Percentiles rank a stretch among this genome's conserved stretches.
phyloP scores from a whole-genome alignment of 64 coral and sea anemone genomes.

The Montipora cactus region DNA sequence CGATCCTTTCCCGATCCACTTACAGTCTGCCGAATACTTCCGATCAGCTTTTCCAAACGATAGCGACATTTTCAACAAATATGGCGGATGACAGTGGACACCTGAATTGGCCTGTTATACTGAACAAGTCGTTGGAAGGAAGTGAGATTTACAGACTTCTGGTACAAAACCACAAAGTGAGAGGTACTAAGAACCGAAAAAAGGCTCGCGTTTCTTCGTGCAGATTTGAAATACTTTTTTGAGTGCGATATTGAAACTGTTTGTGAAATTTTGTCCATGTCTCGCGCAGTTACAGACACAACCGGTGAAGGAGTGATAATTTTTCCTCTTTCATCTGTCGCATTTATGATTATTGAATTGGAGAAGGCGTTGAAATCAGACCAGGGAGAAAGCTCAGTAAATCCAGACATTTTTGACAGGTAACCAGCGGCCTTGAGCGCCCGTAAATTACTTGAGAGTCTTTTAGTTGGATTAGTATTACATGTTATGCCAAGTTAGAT shows the following conservation, averaged over 20 bases:
- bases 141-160: slow-evolving; percentile 80
- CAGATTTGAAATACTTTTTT: not conserved
- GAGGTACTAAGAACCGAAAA: slow-evolving; percentile 45
- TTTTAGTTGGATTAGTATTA: not conserved
- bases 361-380: slow-evolving; percentile 10
- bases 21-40: too few species aligned
- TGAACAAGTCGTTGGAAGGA: slow-evolving; percentile 75
- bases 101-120: slow-evolving; percentile 77
- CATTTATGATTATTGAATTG: slow-evolving; percentile 79
- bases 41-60: too few species aligned
- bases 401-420: slow-evolving; percentile 74
- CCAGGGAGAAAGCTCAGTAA: slow-evolving; percentile 40
- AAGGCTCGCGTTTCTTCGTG: not conserved
- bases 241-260: not conserved
- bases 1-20: too few species aligned
- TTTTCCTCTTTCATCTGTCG: slow-evolving; percentile 95
- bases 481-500: not conserved
- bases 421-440: not conserved
- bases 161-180: slow-evolving; percentile 78
- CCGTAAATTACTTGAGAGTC: not conserved
- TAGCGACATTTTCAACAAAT: not conserved
- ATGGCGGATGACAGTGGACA: not conserved
- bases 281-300: slow-evolving; percentile 73
- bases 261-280: not conserved
- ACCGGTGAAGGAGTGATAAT: slow-evolving; percentile 83